Evolutionary conservation across 2,113 vertebrate genomes (phyloP).

Genomic region (Jacana jacana): DNA sequence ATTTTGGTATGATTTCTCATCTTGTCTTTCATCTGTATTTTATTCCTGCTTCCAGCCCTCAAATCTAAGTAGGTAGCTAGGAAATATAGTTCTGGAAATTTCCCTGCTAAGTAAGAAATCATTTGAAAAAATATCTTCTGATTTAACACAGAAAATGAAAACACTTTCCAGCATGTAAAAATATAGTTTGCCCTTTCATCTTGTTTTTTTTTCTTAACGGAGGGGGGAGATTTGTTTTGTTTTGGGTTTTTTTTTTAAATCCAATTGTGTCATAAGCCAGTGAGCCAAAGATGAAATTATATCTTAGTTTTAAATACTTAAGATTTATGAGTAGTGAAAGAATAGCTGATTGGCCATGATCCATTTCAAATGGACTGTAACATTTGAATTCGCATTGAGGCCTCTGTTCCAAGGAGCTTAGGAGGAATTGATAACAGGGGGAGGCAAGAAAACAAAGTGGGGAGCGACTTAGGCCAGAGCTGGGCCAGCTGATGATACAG

Average conservation of each 20-base stretch:
- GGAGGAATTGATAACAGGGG: background rate
- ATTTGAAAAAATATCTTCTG: background rate
- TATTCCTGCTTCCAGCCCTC: background rate
- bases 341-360: background rate
- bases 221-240: accelerated
- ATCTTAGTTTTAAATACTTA: background rate
- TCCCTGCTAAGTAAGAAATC: background rate
- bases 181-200: background rate
- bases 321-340: background rate
- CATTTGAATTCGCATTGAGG: background rate
- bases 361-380: background rate
- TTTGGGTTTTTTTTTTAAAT: background rate
- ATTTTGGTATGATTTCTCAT: background rate
- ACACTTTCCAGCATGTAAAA: background rate
- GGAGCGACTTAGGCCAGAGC: background rate
- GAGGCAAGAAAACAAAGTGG: background rate
- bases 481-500: background rate
- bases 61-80: background rate
- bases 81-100: background rate
- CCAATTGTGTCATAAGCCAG: background rate
- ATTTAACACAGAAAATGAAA: background rate
- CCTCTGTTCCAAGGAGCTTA: background rate
- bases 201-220: background rate
- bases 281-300: background rate
- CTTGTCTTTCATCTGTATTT: background rate